Evolutionary conservation across 1,140 invertebrate species (phyloP).

Genomic region (Drosophila sproati): DNA sequence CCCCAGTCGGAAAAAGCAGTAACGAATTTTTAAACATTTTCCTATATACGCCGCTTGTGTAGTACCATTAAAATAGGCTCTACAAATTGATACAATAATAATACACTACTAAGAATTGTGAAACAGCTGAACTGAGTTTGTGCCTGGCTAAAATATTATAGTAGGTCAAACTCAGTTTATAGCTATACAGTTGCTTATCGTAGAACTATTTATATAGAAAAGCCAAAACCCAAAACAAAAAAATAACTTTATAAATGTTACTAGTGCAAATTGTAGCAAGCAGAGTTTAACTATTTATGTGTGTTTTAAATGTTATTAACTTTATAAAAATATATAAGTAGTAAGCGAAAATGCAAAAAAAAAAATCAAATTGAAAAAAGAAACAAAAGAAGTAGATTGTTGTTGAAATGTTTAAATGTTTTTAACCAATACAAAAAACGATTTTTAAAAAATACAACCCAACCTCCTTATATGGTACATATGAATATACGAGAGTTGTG

Average conservation of each 20-base stretch:
- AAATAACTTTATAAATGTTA: conserved; percentile 72
- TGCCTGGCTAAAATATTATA: conserved; percentile 1
- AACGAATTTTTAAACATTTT: conserved; percentile 62
- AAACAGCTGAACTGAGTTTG: conserved; percentile 24
- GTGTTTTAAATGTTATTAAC: conserved; percentile 83
- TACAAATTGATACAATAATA: conserved; percentile 68
- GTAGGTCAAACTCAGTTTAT: not conserved
- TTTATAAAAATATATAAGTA: conserved; percentile 73
- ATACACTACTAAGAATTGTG: conserved; percentile 20
- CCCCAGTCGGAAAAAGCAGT: conserved; percentile 20
- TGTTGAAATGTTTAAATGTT: conserved; percentile 83
- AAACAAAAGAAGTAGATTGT: conserved; percentile 65
- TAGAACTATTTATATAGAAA: conserved; percentile 32
- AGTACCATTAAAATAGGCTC: conserved; percentile 43
- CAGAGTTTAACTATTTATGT: conserved; percentile 66
- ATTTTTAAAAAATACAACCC: conserved; percentile 7
- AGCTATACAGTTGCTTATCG: conserved; percentile 29
- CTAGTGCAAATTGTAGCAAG: conserved; percentile 74
- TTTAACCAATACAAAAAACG: conserved; percentile 55
- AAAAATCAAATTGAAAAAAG: conserved; percentile 21
- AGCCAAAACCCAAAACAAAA: conserved; percentile 40
- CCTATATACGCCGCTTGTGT: conserved; percentile 60
- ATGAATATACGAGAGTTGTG: conserved; percentile 25
- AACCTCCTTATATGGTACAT: conserved; percentile 16
- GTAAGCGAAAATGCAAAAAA: conserved; percentile 35